A percentile compares a stretch with the other conserved stretches of the same genome.
Evolutionary conservation across 2,113 vertebrate genomes (phyloP).

Genomic region (Procavia capensis): DNA sequence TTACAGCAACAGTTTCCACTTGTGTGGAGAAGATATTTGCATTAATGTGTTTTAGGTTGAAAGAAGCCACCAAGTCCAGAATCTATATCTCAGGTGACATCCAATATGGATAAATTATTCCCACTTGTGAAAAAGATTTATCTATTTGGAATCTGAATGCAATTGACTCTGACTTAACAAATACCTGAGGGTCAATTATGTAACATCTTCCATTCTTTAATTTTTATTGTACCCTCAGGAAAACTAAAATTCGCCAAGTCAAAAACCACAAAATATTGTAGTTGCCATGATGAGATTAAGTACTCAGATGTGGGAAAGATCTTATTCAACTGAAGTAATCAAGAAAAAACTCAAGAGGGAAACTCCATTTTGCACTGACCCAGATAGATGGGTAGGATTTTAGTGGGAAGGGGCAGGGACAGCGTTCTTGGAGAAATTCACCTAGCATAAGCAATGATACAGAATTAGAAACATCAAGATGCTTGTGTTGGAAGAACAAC

Average conservation of each 20-base stretch:
- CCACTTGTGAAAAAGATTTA: constrained; percentile 53
- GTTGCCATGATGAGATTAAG: background rate
- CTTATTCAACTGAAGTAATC: constrained; percentile 21
- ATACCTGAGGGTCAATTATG: background rate
- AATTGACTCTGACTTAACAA: constrained; percentile 42
- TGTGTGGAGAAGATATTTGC: constrained; percentile 46
- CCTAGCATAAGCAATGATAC: background rate
- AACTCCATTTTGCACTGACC: background rate
- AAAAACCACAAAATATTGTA: constrained; percentile 31
- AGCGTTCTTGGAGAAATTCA: background rate
- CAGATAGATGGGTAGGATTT: background rate
- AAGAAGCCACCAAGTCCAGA: constrained; percentile 34
- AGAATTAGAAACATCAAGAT: background rate
- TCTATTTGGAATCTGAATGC: constrained; percentile 65
- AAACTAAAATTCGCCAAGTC: background rate
- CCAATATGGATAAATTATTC: constrained; percentile 30
- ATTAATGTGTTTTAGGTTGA: constrained; percentile 72
- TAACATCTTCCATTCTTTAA: background rate
- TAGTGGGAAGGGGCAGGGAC: background rate
- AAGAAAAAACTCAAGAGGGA: background rate
- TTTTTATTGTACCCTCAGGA: background rate
- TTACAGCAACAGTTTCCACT: constrained; percentile 77
- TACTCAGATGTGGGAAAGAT: background rate
- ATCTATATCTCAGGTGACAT: constrained; percentile 28
- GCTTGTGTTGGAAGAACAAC: background rate